Evolutionary conservation across 2,797 vertebrate genomes (phyloP).

Genomic region (Melanitta fusca): DNA sequence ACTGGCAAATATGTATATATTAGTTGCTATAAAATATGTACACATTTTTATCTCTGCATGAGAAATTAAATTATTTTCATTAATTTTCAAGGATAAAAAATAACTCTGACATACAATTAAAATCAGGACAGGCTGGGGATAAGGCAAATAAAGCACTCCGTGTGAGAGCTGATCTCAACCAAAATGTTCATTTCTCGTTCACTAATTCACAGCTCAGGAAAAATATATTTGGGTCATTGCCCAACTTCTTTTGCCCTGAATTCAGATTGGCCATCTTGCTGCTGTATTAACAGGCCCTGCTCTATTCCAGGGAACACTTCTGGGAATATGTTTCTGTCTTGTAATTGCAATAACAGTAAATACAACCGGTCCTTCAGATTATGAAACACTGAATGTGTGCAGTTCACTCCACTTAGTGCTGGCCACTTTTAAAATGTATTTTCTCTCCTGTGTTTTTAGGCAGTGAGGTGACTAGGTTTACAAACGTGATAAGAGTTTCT

Average conservation of each 20-base stretch:
- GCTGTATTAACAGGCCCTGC: background rate
- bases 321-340: conserved; percentile 7
- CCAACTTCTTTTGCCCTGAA: conserved; percentile 14
- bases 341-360: conserved; percentile 23
- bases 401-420: background rate
- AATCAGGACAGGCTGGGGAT: background rate
- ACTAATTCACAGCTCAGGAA: conserved; percentile 20
- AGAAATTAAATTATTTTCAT: conserved; percentile 20
- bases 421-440: background rate
- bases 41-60: background rate
- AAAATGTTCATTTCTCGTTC: background rate
- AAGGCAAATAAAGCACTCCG: conserved; percentile 3
- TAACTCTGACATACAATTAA: conserved; percentile 1
- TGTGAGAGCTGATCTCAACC: background rate
- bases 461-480: background rate
- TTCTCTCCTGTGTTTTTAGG: conserved; percentile 12
- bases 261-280: conserved; percentile 20
- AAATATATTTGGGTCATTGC: conserved; percentile 31
- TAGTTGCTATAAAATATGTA: background rate
- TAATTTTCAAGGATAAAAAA: conserved; percentile 35
- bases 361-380: background rate
- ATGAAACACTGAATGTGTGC: background rate
- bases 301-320: background rate
- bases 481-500: background rate
- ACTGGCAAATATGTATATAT: background rate